Evolutionary conservation across 1,140 invertebrate genomes (phyloP).

Genomic region (Hyles vespertilio): DNA sequence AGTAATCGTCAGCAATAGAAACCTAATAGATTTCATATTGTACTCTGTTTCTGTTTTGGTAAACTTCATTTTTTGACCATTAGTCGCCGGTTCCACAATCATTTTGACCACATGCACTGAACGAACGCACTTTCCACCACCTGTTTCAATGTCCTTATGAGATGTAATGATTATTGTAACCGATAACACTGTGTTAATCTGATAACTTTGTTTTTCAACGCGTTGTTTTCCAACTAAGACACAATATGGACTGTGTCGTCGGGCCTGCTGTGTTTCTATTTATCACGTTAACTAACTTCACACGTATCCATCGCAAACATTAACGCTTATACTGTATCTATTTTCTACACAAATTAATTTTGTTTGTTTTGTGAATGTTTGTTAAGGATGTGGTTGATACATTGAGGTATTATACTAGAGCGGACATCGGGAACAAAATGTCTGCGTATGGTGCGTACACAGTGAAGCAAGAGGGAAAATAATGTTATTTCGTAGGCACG

Average conservation of each 20-base stretch:
- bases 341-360: too few relatives aligned
- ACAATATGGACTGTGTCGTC: constrained; percentile 4
- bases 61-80: constrained; percentile 45
- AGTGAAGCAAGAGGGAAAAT: too few relatives aligned
- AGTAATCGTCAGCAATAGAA: constrained; percentile 63
- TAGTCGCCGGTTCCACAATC: constrained; percentile 16
- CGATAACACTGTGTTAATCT: constrained; percentile 15
- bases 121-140: constrained; percentile 1
- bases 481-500: too few relatives aligned
- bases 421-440: too few relatives aligned
- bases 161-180: constrained; percentile 3
- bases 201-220: constrained; percentile 21
- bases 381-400: too few relatives aligned
- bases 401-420: too few relatives aligned
- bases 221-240: constrained; percentile 11
- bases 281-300: too few relatives aligned
- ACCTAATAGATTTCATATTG: constrained; percentile 68
- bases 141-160: constrained; percentile 9
- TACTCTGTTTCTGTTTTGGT: constrained; percentile 61
- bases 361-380: too few relatives aligned
- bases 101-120: constrained; percentile 21
- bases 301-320: too few relatives aligned
- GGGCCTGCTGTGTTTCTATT: too few relatives aligned
- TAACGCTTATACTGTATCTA: too few relatives aligned
- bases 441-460: too few relatives aligned